Evolutionary conservation across 1,140 invertebrate genomes (phyloP).

Genomic region (Lutraria rhynchaena): DNA sequence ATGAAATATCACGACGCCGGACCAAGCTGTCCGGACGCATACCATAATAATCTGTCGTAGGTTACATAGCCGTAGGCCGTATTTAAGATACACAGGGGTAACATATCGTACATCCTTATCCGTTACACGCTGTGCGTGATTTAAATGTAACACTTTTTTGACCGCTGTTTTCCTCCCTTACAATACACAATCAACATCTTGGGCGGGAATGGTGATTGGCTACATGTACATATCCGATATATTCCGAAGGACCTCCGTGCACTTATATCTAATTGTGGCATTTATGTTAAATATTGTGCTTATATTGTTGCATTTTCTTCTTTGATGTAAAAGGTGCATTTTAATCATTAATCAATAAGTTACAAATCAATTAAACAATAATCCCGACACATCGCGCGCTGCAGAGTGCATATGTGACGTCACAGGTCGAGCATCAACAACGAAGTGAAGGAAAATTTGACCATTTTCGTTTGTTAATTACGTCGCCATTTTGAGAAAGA

Average conservation of each 20-base stretch:
- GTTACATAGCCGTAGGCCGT: no score
- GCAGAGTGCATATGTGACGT: constrained; percentile 58
- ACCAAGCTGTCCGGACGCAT: no score
- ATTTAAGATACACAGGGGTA: no score
- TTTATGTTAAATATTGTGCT: constrained; percentile 2
- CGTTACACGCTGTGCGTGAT: no score
- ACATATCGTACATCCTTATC: no score
- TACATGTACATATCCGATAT: constrained; percentile 48
- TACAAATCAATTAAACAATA: constrained; percentile 39
- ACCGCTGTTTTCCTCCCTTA: not conserved
- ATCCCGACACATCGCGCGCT: constrained; percentile 58
- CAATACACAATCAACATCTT: constrained; percentile 43
- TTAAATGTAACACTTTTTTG: not conserved
- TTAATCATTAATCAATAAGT: constrained; percentile 27
- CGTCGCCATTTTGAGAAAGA: constrained; percentile 57
- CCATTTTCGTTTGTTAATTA: constrained; percentile 57
- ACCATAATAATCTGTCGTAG: no score
- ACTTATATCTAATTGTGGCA: not conserved
- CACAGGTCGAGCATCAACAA: constrained; percentile 58
- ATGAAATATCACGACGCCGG: no score
- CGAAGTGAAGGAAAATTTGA: constrained; percentile 51
- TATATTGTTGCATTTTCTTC: constrained; percentile 1
- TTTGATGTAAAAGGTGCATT: not conserved
- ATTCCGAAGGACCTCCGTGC: constrained; percentile 28
- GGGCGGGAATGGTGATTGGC: constrained; percentile 53